These are phyloP conservation scores for Pheosia gnoma DNA, from an alignment of 2,888 invertebrate species.

Conservation along the genomic window DNA sequence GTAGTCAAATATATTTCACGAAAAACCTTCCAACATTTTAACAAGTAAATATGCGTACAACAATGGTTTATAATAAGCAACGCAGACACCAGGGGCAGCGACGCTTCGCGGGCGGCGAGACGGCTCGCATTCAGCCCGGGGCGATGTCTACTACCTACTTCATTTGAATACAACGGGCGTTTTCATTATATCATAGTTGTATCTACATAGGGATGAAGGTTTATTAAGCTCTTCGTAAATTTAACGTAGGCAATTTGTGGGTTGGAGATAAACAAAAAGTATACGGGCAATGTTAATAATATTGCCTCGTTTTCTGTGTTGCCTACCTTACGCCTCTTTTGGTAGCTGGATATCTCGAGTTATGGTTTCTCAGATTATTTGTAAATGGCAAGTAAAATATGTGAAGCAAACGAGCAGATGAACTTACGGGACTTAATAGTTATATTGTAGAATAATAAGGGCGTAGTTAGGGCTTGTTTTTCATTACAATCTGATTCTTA, in stretches of 20 bases:
- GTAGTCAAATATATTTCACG: not conserved
- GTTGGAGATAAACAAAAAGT: not conserved
- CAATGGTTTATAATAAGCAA: constrained; percentile 7
- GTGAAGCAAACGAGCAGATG: too few relatives aligned
- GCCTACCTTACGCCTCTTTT: too few relatives aligned
- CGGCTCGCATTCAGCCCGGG: constrained; percentile 5
- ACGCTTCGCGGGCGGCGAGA: constrained; percentile 4
- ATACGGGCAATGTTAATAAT: too few relatives aligned
- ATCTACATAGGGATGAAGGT: not conserved
- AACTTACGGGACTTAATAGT: too few relatives aligned
- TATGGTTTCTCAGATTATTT: too few relatives aligned
- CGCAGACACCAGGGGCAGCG: not conserved
- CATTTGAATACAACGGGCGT: constrained; percentile 9
- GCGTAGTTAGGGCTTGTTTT: too few relatives aligned
- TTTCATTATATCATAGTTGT: constrained; percentile 6
- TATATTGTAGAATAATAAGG: too few relatives aligned
- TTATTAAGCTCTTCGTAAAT: constrained; percentile 5
- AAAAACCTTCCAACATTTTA: not conserved
- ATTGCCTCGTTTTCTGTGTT: not conserved
- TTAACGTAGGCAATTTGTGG: not conserved
- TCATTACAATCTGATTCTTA: too few relatives aligned
- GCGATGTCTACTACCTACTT: constrained; percentile 7
- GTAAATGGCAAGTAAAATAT: too few relatives aligned
- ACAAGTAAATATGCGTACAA: not conserved
- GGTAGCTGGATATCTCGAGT: too few relatives aligned